phyloP scores from a whole-genome alignment of 2,797 vertebrate species.

The Mus spretus region DNA sequence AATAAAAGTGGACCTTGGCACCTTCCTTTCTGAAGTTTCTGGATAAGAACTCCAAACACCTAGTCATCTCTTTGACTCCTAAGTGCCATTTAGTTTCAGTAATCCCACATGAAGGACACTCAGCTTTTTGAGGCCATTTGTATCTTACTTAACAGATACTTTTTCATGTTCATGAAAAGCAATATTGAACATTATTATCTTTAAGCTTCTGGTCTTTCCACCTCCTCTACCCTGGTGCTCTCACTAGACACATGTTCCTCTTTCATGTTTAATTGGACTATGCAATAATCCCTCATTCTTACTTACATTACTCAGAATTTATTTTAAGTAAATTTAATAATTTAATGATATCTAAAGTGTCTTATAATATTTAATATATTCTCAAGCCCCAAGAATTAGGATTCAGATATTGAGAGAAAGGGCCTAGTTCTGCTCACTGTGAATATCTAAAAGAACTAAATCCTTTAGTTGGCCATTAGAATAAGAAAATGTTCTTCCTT shows the following conservation, averaged over 20 bases:
- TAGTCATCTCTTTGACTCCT: not conserved
- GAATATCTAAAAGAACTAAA: not conserved
- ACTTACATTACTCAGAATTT: not conserved
- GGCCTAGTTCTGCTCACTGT: rapidly evolving
- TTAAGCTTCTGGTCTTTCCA: rapidly evolving
- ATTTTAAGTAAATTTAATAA: not conserved
- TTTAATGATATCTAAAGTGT: not conserved
- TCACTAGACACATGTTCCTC: not conserved
- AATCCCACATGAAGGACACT: not conserved
- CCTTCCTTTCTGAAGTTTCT: not conserved
- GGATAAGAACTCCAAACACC: not conserved
- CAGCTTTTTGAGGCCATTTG: not conserved
- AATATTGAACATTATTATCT: not conserved
- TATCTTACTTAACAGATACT: not conserved
- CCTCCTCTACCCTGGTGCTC: not conserved
- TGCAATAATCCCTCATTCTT: not conserved
- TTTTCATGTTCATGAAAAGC: not conserved
- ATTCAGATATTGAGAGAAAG: not conserved
- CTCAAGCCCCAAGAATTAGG: not conserved
- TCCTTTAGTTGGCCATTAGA: not conserved
- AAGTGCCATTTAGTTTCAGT: not conserved
- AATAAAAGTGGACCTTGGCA: rapidly evolving
- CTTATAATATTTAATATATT: not conserved
- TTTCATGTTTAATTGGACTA: not conserved
- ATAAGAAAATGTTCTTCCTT: not conserved